Evolutionary conservation across 2,113 vertebrate species (phyloP), one percentile per base, ranked within the genome.

Genomic region (Microcebus griseorufus): DNA sequence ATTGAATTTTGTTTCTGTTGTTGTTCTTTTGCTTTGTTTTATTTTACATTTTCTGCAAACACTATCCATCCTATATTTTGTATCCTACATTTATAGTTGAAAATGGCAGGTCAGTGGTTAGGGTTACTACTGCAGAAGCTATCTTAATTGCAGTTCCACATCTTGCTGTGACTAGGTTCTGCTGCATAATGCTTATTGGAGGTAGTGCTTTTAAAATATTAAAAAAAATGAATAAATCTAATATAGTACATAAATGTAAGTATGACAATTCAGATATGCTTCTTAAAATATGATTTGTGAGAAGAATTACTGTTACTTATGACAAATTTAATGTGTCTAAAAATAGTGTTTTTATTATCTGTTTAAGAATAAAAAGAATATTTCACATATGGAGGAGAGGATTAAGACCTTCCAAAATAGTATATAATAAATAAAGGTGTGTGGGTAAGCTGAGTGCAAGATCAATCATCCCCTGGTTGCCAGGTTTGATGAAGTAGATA

Each of bases 401-500:
- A 92, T 90, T 62, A 92, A 75, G 69, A 51, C 6, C 29, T 55
- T 88, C 23, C 6, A 29, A 97, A 94, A 82, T 27, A 78, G 23
- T 78, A n/a, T 51, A 23, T 53, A 85, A 88, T 39, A 39, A 81
- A 67, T 62, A 48, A 90, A 25, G 12, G 25, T 69, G 23, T 37
- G 17, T 34, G 58, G 51, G 39, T 83, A 65, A 91, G 90, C 34
- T 73, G 67, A 95, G 72, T 13, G 1, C 39, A 73, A 95, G 92
- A 88, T 76, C 92, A 94, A 18, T 84, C 65, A 73, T n/a, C 34
- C 62, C 51, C 20, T 69, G n/a, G 69, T 88, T 89, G 37, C 34
- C 23, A 84, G 83, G 25, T 90, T 94, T 87, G 87, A 97, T 73
- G 58, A 96, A 84, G 64, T 29, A 84, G 84, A 16, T 93, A 84